phyloP scores from a whole-genome alignment of 2,797 vertebrate genomes.

The Acanthis flammea region DNA sequence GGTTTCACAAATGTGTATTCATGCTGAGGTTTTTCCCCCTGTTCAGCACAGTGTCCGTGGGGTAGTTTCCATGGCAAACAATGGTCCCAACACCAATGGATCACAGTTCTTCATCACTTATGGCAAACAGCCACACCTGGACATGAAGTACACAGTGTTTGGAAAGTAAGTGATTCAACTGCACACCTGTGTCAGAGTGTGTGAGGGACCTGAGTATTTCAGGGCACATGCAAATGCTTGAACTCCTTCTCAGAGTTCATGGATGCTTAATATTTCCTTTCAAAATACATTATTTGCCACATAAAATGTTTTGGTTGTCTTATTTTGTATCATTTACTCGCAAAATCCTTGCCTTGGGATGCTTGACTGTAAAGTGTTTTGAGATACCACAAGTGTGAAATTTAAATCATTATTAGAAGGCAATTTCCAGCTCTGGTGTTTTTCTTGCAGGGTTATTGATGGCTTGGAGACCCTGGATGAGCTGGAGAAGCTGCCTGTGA shows the following conservation, averaged over 20 bases:
- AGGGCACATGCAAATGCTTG: not conserved
- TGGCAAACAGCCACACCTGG: constrained; percentile 94
- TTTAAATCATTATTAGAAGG: not conserved
- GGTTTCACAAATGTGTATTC: not conserved
- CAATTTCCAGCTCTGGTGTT: not conserved
- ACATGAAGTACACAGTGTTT: constrained; percentile 98
- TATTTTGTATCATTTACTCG: not conserved
- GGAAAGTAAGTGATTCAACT: constrained; percentile 84
- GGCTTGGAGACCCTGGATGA: constrained; percentile 96
- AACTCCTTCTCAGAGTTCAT: not conserved
- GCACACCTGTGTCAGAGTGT: not conserved
- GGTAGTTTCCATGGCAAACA: constrained; percentile 98
- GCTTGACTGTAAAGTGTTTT: not conserved
- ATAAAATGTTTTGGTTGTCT: not conserved
- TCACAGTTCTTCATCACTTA: constrained; percentile 98
- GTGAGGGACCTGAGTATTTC: not conserved
- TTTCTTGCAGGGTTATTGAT: constrained; percentile 88
- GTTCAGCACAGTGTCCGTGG: constrained; percentile 93
- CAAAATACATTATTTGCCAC: not conserved
- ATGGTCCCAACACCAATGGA: constrained; percentile 92
- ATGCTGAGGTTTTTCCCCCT: not conserved
- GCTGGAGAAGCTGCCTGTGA: constrained; percentile 93
- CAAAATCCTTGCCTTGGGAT: not conserved
- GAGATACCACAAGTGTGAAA: not conserved
- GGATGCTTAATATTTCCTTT: not conserved